Evolutionary conservation across 2,113 vertebrate species (phyloP).

Genomic region (Pollimyrus isidori): DNA sequence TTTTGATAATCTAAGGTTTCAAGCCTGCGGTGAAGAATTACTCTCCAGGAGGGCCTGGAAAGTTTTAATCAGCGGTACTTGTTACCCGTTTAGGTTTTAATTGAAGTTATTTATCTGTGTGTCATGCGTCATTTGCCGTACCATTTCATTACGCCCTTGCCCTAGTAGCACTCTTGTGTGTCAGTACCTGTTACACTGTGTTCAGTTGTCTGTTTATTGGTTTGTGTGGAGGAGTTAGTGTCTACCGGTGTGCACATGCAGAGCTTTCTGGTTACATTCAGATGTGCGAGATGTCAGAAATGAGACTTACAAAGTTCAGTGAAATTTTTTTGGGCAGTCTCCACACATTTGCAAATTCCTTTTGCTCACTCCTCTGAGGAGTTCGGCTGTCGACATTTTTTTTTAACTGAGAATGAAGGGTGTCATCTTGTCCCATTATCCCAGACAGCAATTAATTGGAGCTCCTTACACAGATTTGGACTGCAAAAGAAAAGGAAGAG

Average conservation of each 20-base stretch:
- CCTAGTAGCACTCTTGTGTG: not conserved
- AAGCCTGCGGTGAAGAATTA: not conserved
- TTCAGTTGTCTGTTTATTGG: not conserved
- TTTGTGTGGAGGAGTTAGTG: not conserved
- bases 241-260: not conserved
- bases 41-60: not conserved
- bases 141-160: not conserved
- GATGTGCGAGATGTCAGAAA: not conserved
- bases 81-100: not conserved
- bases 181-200: not conserved
- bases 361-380: not conserved
- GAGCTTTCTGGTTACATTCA: not conserved
- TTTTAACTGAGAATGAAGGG: not conserved
- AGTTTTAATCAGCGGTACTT: not conserved
- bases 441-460: not conserved
- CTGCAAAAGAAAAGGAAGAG: not conserved
- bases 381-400: not conserved
- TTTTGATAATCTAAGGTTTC: not conserved
- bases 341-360: not conserved
- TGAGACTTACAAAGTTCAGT: not conserved
- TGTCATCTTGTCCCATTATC: not conserved
- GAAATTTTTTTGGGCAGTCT: not conserved
- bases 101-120: not conserved
- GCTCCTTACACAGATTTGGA: not conserved
- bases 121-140: not conserved